A percentile compares a stretch with the other conserved stretches of the same genome.
phyloP scores from a whole-genome alignment of 2,113 vertebrate genomes.

The Colistium nudipinnis region DNA sequence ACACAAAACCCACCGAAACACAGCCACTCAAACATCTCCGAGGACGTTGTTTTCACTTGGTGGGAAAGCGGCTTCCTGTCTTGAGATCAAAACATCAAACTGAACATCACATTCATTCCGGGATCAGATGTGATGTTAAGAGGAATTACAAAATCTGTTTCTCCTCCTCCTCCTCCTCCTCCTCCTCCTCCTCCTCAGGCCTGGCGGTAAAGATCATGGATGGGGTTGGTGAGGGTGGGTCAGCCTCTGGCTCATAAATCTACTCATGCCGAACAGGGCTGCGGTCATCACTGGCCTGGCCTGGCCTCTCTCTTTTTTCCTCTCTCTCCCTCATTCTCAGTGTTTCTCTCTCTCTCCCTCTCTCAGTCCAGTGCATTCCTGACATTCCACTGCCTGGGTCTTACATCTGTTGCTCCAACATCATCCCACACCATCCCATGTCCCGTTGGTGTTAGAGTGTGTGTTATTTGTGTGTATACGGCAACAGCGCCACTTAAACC shows the following conservation, averaged over 20 bases:
- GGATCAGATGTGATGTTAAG: neutral
- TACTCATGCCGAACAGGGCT: constrained; percentile 21
- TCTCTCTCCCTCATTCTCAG: constrained; percentile 20
- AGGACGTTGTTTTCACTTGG: neutral
- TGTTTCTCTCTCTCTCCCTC: constrained; percentile 29
- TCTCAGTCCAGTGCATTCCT: constrained; percentile 70
- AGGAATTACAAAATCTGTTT: too few species aligned
- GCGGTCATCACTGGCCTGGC: constrained; percentile 38
- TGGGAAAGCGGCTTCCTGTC: neutral
- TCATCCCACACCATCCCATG: constrained; percentile 9
- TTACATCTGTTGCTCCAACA: constrained; percentile 65
- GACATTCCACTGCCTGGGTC: constrained; percentile 72
- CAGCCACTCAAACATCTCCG: neutral
- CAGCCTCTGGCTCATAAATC: constrained; percentile 70
- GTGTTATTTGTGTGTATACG: constrained; percentile 32
- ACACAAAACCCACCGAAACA: too few species aligned
- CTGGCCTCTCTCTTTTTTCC: constrained; percentile 23
- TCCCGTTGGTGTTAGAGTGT: too few species aligned
- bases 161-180: neutral
- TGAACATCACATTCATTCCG: neutral
- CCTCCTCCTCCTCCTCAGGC: neutral
- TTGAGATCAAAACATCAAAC: neutral
- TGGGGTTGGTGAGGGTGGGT: constrained; percentile 27
- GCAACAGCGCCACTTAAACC: neutral
- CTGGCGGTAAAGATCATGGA: constrained; percentile 33